Evolutionary conservation across 1,140 invertebrate genomes (phyloP), one percentile per base, ranked within the genome.

Genomic region (Atta texana): DNA sequence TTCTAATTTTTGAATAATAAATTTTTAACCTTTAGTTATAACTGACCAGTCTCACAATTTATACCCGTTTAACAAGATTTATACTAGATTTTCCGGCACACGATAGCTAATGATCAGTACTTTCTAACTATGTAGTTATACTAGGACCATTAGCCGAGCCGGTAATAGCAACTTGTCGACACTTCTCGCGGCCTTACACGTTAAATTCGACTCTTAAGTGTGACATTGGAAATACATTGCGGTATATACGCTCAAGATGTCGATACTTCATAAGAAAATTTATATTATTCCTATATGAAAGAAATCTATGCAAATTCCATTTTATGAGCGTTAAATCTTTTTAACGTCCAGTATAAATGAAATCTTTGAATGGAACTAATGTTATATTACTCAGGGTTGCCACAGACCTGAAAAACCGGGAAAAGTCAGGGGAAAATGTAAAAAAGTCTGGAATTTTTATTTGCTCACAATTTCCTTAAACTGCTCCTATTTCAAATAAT

Each of bases 61-160:
- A 0, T 49, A 34, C 10, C 44, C 21, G 28, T 34, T 66, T 39
- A 53, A 44, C 12, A 8, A 31, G 24, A 5, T n/a, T 61, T 16
- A n/a, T 64, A 31, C 28, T 31, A 18, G 61, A 31, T n/a, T 55
- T 28, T 63, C 18, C 5, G 34, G 6, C 21, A 57, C 6, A 21
- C 18, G 12, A 21, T 31, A 34, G 4, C 71, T 24, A 44, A 57
- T 18, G 18, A 10, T 18, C 16, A 28, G 64, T 59, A 84, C 69
- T 84, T 84, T 84, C 55, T 84, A 75, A 61, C 74, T 75, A 44
- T 44, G 31, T 64, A 49, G 44, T 75, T 84, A 34, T 31, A 84
- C 44, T 12, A 44, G 24, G 4, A 51, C 18, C 71, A 75, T 84
- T 75, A 74, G 53, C 16, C 18, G 4, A 71, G 6, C 53, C 21